Conservation (phyloP, 2,888 invertebrate species). For the Hirtodrosophila trivittata region DNA sequence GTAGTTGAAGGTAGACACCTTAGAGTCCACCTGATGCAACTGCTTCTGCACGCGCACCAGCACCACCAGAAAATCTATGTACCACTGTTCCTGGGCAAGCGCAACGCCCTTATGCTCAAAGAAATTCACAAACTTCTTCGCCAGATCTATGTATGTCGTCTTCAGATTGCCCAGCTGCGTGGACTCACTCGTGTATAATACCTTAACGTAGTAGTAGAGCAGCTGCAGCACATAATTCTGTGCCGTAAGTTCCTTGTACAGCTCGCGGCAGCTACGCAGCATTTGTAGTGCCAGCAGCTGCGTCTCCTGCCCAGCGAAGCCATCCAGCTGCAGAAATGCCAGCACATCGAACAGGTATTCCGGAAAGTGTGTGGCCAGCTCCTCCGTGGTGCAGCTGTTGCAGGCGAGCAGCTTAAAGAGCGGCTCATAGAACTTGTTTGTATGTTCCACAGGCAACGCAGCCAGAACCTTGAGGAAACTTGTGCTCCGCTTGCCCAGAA, state of each 20-base stretch:
- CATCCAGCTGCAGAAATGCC: slow-evolving; percentile 61
- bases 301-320: slow-evolving; percentile 38
- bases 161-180: slow-evolving; percentile 43
- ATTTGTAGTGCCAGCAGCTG: slow-evolving; percentile 56
- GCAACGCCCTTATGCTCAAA: slow-evolving; percentile 51
- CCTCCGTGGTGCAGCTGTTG: neutral
- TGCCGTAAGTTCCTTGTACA: slow-evolving; percentile 53
- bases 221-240: slow-evolving; percentile 61
- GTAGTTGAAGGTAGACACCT: slow-evolving; percentile 36
- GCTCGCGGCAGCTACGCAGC: slow-evolving; percentile 65
- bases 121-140: slow-evolving; percentile 65
- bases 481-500: slow-evolving; percentile 46
- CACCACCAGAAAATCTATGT: slow-evolving; percentile 62
- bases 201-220: slow-evolving; percentile 76
- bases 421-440: slow-evolving; percentile 40
- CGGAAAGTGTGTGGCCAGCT: slow-evolving; percentile 43
- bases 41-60: slow-evolving; percentile 58
- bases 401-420: slow-evolving; percentile 44
- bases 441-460: slow-evolving; percentile 31
- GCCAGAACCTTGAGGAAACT: slow-evolving; percentile 50
- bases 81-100: slow-evolving; percentile 67
- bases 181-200: slow-evolving; percentile 50
- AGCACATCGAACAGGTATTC: slow-evolving; percentile 58
- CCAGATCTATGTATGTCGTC: slow-evolving; percentile 52
- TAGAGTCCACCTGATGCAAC: slow-evolving; percentile 46